Base-by-base conservation (phyloP, 1,140 invertebrate genomes). In the Polypedilum pembai region DNA sequence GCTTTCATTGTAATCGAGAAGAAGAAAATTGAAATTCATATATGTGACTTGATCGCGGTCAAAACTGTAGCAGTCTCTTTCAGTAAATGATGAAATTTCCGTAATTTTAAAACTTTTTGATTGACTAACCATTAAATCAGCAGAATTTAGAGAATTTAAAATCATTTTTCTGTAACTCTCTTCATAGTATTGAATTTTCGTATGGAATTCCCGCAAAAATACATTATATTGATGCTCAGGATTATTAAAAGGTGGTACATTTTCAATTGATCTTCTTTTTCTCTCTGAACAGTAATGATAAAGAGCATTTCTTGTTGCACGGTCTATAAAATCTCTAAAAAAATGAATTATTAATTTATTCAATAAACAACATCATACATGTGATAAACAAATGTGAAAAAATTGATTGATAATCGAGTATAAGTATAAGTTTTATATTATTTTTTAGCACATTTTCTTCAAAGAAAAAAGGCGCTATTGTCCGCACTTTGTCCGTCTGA, bases 301-400 rank as follows among this genome's bases (percentile, higher is more conserved):
- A 8, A 20, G 65, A 18, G 65, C 80, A 45, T 80, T 83, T 45
- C 73, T 76, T 10, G 79, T 78, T 0, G 82, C 83, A 10, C 83
- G 75, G 18, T 85, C 83, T 18, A 83, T 82, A 0, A 88, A 78
- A 10, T 85, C 80, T 74, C 84, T 0, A 82, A 74, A n/a, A n/a
- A n/a, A n/a, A n/a, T n/a, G n/a, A n/a, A n/a, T n/a, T n/a, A n/a
- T n/a, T n/a, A n/a, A n/a, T n/a, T n/a, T n/a, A n/a, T n/a, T n/a
- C n/a, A n/a, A n/a, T n/a, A n/a, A n/a, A n/a, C n/a, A n/a, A n/a
- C n/a, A n/a, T n/a, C n/a, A n/a, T n/a, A n/a, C n/a, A n/a, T n/a
- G n/a, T n/a, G n/a, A n/a, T n/a, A n/a, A n/a, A n/a, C n/a, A n/a
- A n/a, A n/a, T n/a, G n/a, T n/a, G n/a, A n/a, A n/a, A n/a, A n/a